Base-by-base conservation (phyloP, 2,113 vertebrate species). In the Onychostruthus taczanowskii region DNA sequence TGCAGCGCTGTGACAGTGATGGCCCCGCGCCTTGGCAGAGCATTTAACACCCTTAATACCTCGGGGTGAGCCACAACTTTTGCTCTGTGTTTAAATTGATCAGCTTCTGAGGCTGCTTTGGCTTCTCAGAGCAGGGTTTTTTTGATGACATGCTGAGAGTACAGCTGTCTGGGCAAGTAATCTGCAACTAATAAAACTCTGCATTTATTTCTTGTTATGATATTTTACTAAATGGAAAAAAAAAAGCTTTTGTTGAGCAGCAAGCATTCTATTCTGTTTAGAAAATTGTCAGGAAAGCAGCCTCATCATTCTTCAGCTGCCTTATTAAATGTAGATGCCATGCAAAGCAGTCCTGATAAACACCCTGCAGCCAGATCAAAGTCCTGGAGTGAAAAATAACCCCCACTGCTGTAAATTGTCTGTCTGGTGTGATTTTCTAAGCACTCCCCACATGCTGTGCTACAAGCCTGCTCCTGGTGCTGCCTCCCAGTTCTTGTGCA, bases 111-210 rank as follows among this genome's bases (percentile, higher is more conserved):
- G 58, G 62, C 74, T 90, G 80, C 87, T 82, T 30, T 59, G 66
- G 61, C 52, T 93, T 67, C 84, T 39, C 24, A 83, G 41, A 49
- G 31, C 73, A 70, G 62, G 52, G 9, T 67, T 63, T 68, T 63
- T 68, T n/a, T 76, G 75, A 39, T 67, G 67, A 37, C 58, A 73
- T 9, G 67, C 79, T 87, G 74, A 62, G 75, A 44, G n/a, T 49
- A 89, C 90, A 93, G 88, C 75, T 93, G 94, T 46, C 88, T 73
- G 55, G 59, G 50, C 67, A 85, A 90, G 79, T 76, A 80, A 93
- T 49, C 68, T 66, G 50, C 79, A 74, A 84, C 49, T 44, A 91
- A 90, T 53, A 85, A 69, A 90, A 83, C 17, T 47, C 87, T 3
- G 18, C n/a, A 76, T 58, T 62, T 80, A 66, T 61, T 83, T 82